Percentiles rank a stretch among this genome's conserved stretches.
phyloP scores from a whole-genome alignment of 2,113 vertebrate species.

The Elaphurus davidianus region DNA sequence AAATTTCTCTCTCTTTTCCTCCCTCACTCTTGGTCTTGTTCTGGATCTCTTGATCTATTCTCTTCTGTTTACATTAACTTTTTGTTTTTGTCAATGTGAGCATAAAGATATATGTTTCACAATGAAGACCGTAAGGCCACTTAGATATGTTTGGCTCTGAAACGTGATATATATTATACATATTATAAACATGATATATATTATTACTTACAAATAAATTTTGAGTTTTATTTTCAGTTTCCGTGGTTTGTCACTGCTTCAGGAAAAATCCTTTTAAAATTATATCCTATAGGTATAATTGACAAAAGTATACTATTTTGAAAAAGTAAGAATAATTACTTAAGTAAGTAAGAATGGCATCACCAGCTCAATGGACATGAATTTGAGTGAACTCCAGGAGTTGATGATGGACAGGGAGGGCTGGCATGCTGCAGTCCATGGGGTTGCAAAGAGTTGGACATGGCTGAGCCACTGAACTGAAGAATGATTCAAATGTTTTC shows the following conservation, averaged over 20 bases:
- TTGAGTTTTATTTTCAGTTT: not conserved
- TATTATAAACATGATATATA: not conserved
- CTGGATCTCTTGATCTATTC: not conserved
- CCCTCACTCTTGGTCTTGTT: not conserved
- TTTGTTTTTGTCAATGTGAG: not conserved
- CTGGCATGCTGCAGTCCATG: too few relatives aligned
- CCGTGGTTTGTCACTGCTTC: not conserved
- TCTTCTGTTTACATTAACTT: not conserved
- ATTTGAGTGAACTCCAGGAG: accelerated
- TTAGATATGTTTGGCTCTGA: not conserved
- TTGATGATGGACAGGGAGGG: not conserved
- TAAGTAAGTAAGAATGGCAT: not conserved
- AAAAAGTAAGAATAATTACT: not conserved
- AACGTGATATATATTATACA: not conserved
- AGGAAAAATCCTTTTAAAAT: not conserved
- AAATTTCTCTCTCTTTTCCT: not conserved
- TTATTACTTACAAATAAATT: not conserved
- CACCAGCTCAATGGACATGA: not conserved
- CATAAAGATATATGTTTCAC: not conserved
- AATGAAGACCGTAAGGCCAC: not conserved
- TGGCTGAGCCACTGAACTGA: too few relatives aligned
- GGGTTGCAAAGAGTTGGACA: too few relatives aligned
- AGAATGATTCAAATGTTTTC: too few relatives aligned
- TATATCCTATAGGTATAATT: not conserved
- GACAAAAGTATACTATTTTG: not conserved